Percentiles rank a stretch among this genome's conserved stretches.
phyloP scores from a whole-genome alignment of 92 coral and sea anemone species.

The Diadumene lineata region DNA sequence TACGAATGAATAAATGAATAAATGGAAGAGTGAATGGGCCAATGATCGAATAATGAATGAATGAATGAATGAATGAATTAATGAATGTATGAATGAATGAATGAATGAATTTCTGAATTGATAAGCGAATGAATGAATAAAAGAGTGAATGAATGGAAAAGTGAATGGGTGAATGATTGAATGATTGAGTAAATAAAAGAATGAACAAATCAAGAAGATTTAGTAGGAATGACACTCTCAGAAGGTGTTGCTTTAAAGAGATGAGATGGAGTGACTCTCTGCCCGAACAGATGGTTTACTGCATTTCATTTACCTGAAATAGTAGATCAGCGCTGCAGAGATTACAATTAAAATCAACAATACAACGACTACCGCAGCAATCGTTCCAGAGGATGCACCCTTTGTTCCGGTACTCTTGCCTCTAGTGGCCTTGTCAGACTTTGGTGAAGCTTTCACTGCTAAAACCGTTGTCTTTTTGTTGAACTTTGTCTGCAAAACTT shows the following conservation, averaged over 20 bases:
- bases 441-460: background rate
- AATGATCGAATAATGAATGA: no score
- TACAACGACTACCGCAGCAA: background rate
- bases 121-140: no score
- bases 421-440: background rate
- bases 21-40: no score
- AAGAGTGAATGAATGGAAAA: no score
- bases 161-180: no score
- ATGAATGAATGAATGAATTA: no score
- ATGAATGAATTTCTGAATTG: no score
- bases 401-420: background rate
- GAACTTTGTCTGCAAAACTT: background rate
- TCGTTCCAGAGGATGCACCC: background rate
- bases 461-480: background rate
- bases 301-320: background rate
- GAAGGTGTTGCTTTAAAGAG: background rate
- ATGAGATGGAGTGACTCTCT: background rate
- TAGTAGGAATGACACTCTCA: no score
- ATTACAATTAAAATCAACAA: background rate
- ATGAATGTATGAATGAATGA: no score
- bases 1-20: no score
- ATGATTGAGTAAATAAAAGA: no score
- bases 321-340: conserved; percentile 6
- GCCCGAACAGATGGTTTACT: background rate
- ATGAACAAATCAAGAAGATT: no score